Base-by-base conservation (phyloP, 1,140 invertebrate species). In the Temnothorax longispinosus region DNA sequence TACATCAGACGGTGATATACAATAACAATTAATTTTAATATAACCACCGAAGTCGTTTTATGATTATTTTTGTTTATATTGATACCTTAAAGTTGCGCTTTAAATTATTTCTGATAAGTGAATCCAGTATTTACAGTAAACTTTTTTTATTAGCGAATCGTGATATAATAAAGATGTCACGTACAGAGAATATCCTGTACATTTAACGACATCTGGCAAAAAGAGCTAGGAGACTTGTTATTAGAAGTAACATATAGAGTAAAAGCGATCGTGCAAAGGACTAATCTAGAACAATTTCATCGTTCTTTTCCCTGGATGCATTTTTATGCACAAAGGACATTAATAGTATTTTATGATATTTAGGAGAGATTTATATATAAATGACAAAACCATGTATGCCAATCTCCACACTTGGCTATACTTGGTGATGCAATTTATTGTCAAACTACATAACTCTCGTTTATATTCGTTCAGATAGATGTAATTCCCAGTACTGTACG, bases 401-500 rank as follows among this genome's bases (percentile, higher is more conserved):
- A 58, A 72, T 44, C 18, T 58, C 2, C n/a, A 15, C 27, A 13
- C 69, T 84, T 50, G 32, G 54, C 69, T 50, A 35, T 82, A 74
- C 13, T 8, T 21, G 69, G 18, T 47, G 13, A 75, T 62, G 38
- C 41, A 82, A 74, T 84, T 75, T 75, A 41, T 84, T 74, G 47
- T 80, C 77, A 41, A 72, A 41, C 67, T 56, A 47, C 21, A 3
- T 27, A 82, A 72, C 58, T 84, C 15, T 69, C 67, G 38, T 82
- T 84, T 75, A 84, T 27, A 50, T 84, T 60, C 32, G 56, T 87
- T 80, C 84, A 54, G 65, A 86, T 52, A 85, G 64, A 90, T 85
- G 89, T 88, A 87, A 87, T 60, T 85, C 88, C 78, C 81, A 32
- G 75, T 76, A 80, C 85, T 93, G 85, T 93, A 93, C 90, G 90